Evolutionary conservation across 1,140 invertebrate species (phyloP).

Genomic region (Lordiphosa stackelbergi): DNA sequence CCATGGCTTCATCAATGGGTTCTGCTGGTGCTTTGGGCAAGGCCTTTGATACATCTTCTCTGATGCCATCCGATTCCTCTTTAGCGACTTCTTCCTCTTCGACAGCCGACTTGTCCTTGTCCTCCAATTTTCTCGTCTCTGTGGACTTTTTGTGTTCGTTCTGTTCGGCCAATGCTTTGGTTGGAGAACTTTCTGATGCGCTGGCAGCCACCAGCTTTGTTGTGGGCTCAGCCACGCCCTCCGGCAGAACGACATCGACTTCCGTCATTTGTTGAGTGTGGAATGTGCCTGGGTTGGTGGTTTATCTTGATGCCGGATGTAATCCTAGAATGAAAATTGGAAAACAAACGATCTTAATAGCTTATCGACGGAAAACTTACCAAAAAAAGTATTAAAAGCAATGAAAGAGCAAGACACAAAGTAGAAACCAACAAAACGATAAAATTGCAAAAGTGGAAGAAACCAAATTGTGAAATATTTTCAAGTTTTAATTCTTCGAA

Average conservation of each 20-base stretch:
- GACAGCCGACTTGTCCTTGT: slow-evolving; percentile 6
- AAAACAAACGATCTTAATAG: slow-evolving; percentile 16
- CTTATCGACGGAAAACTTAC: slow-evolving; percentile 59
- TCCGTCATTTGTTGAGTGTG: slow-evolving; percentile 74
- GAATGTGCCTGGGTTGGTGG: slow-evolving; percentile 51
- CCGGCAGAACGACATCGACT: slow-evolving; percentile 75
- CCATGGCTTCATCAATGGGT: slow-evolving; percentile 21
- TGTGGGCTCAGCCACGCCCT: slow-evolving; percentile 67
- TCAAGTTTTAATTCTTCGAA: background rate
- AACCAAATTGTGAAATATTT: slow-evolving; percentile 48
- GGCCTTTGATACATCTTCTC: slow-evolving; percentile 31
- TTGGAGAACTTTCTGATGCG: slow-evolving; percentile 31
- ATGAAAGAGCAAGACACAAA: slow-evolving; percentile 49
- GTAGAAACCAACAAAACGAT: slow-evolving; percentile 33
- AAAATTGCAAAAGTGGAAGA: slow-evolving; percentile 26
- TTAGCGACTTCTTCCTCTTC: slow-evolving; percentile 10
- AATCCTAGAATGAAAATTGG: slow-evolving; percentile 2
- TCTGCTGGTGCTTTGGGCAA: slow-evolving; percentile 29
- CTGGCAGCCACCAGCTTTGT: slow-evolving; percentile 51
- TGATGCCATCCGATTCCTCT: slow-evolving; percentile 7
- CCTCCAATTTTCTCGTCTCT: background rate
- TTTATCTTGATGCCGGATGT: slow-evolving; percentile 19
- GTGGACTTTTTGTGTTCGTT: slow-evolving; percentile 11
- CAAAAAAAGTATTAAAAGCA: slow-evolving; percentile 34
- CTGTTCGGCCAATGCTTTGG: slow-evolving; percentile 11